Evolutionary conservation across 2,113 vertebrate species (phyloP), one percentile per base, ranked within the genome.

Genomic region (Indri indri): DNA sequence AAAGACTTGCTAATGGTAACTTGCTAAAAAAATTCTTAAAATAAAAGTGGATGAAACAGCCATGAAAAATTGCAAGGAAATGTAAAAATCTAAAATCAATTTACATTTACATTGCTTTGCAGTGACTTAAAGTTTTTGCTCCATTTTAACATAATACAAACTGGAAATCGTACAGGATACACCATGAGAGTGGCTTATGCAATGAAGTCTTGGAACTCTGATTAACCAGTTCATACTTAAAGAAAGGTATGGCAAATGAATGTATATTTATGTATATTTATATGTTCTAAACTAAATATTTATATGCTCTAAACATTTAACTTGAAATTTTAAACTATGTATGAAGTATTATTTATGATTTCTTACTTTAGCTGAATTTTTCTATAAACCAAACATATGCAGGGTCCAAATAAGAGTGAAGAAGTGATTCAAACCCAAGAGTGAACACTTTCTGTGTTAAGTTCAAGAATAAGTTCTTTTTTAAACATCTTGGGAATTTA

Each of bases 401-500:
- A 79, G 34, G 23, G 40, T 94, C 77, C 47, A 25, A 88, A 47
- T 66, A 82, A 76, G 70, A 95, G 37, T 76, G 20, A 88, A 91
- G 59, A 92, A 95, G 37, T 63, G 27, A 95, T 17, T 93, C 52
- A 93, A 88, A 66, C 22, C 81, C 84, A 92, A 93, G 76, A 57
- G 76, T 85, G 82, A 85, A 88, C 47, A 93, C 5, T 66, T 96
- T 87, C 42, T 96, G 12, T 85, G 66, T 79, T 91, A 71, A 85
- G 30, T 85, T 85, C 71, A 88, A 88, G 77, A 94, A 54, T 54
- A 94, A 81, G 45, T 65, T 94, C 45, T 59, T 82, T 93, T 97
- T 97, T 61, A 95, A 96, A 81, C 52, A 81, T 92, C 52, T 92
- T 93, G 82, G 88, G 77, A 97, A 96, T 96, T 88, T 95, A 42